Percentiles rank a stretch among this genome's conserved stretches.
Evolutionary conservation across 1,140 invertebrate species (phyloP).

Genomic region (Melitaea cinxia): DNA sequence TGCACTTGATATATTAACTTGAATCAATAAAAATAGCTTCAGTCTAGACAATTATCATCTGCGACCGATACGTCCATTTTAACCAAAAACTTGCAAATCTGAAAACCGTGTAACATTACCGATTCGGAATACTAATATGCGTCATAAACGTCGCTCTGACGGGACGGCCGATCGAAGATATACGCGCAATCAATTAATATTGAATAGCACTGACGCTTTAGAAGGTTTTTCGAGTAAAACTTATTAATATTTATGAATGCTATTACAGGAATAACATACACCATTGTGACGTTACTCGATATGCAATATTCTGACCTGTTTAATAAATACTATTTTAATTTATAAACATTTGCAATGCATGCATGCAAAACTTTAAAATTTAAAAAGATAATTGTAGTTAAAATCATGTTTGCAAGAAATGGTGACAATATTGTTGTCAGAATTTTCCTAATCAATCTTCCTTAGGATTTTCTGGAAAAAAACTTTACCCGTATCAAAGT

Average conservation of each 20-base stretch:
- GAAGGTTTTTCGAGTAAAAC: conserved; percentile 32
- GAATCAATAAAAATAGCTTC: not conserved
- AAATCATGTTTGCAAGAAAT: no score
- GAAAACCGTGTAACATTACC: conserved; percentile 54
- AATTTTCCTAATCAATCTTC: no score
- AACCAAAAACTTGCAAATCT: conserved; percentile 35
- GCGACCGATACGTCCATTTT: not conserved
- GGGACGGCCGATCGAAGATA: conserved; percentile 16
- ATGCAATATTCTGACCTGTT: no score
- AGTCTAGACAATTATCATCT: not conserved
- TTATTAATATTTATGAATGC: conserved; percentile 27
- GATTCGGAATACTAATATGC: conserved; percentile 50
- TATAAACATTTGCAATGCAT: no score
- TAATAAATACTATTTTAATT: no score
- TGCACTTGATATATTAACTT: no score
- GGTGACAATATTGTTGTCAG: no score
- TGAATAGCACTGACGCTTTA: conserved; percentile 26
- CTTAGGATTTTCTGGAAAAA: no score
- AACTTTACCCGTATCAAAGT: no score
- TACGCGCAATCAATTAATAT: conserved; percentile 32
- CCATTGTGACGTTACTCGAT: not conserved
- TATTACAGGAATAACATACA: conserved; percentile 12
- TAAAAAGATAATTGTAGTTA: no score
- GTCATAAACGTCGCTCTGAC: conserved; percentile 32
- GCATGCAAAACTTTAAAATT: no score